These are phyloP conservation scores for Suricata suricatta DNA, from an alignment of 2,113 vertebrate species.

Conservation along the genomic window DNA sequence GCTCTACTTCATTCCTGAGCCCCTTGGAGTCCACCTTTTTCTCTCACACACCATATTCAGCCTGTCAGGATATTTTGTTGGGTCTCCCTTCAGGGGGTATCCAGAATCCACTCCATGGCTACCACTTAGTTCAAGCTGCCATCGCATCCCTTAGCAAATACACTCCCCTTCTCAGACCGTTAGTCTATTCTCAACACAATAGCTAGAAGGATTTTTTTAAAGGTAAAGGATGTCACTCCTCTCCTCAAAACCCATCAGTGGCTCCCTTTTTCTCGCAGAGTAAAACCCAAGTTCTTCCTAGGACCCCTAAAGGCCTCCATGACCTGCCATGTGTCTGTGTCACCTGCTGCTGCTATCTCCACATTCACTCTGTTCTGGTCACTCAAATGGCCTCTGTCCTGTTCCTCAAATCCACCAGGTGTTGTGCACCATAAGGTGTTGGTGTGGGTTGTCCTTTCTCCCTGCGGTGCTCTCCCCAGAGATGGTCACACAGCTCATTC, in stretches of 20 bases:
- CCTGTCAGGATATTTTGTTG: neutral
- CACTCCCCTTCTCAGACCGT: neutral
- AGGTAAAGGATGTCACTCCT: neutral
- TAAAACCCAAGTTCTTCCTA: neutral
- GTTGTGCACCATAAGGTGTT: accelerated
- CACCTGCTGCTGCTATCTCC: neutral
- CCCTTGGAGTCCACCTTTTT: neutral
- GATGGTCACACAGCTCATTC: accelerated
- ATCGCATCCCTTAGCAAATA: neutral
- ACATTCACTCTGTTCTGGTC: neutral
- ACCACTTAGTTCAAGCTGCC: accelerated
- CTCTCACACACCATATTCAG: neutral
- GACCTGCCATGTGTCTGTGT: neutral
- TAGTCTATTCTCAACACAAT: neutral
- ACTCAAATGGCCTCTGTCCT: neutral
- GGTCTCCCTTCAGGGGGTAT: neutral
- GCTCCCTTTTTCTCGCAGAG: neutral
- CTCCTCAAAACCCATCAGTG: neutral
- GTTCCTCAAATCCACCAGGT: neutral
- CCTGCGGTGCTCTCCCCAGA: neutral
- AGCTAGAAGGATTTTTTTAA: neutral
- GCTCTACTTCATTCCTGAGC: neutral
- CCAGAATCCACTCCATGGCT: neutral
- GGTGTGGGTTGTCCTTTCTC: neutral
- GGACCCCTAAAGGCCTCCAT: neutral